phyloP scores from a whole-genome alignment of 1,140 invertebrate species.

The Meteorus sp. region DNA sequence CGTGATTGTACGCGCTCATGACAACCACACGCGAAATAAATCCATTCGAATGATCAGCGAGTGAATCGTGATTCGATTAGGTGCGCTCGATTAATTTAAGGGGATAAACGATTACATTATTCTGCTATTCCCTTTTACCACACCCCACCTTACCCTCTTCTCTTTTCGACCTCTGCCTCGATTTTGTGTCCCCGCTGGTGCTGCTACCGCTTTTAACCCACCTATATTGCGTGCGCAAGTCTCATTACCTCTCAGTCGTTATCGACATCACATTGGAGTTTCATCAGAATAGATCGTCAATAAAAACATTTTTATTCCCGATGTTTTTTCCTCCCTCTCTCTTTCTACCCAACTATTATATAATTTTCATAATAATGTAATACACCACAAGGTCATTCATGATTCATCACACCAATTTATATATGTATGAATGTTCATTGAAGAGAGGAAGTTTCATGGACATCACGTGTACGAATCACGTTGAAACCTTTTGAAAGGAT shows the following conservation, averaged over 20 bases:
- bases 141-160: no score
- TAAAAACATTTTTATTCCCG: no score
- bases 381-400: neutral
- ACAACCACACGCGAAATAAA: neutral
- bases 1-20: no score
- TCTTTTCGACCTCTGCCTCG: no score
- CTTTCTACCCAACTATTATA: neutral
- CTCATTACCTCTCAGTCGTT: neutral
- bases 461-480: constrained; percentile 36
- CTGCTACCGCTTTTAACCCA: no score
- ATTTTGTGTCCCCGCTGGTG: no score
- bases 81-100: constrained; percentile 8
- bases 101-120: constrained; percentile 14
- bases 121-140: neutral
- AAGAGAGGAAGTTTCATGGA: neutral
- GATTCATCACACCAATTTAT: neutral
- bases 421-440: neutral
- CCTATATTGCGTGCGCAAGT: no score
- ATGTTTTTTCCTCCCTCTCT: no score
- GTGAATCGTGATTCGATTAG: constrained; percentile 11
- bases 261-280: neutral
- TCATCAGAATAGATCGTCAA: constrained; percentile 6
- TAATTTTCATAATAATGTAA: neutral
- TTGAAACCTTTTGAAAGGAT: no score
- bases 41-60: constrained; percentile 3